A percentile compares a stretch with the other conserved stretches of the same genome.
Conservation (phyloP, 1,140 invertebrate species). For the Maconellicoccus hirsutus region DNA sequence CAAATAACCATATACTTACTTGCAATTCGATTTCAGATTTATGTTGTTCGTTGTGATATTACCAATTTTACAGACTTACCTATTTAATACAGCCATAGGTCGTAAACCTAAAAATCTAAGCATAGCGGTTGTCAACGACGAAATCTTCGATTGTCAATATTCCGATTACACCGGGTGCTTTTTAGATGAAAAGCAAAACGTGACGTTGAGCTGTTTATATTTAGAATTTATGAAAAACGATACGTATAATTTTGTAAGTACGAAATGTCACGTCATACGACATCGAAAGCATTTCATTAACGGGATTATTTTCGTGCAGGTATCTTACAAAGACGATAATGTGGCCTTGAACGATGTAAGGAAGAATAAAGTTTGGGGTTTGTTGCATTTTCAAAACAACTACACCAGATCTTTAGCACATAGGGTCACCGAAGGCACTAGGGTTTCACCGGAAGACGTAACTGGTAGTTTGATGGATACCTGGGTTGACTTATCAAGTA, state of each 20-base stretch:
- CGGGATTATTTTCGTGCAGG: background rate
- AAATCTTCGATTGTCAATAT: slow-evolving; percentile 37
- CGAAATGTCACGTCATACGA: too few species aligned
- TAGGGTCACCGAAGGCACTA: slow-evolving; percentile 50
- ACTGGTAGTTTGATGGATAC: slow-evolving; percentile 52
- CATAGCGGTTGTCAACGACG: slow-evolving; percentile 74
- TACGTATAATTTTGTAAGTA: background rate
- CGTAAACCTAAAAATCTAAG: slow-evolving; percentile 69
- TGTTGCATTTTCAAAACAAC: slow-evolving; percentile 26
- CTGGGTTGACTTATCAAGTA: slow-evolving; percentile 40
- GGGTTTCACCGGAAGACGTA: background rate
- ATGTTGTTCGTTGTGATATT: slow-evolving; percentile 34
- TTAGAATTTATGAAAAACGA: background rate
- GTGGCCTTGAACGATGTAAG: background rate
- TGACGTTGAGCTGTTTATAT: slow-evolving; percentile 8
- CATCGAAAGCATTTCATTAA: too few species aligned
- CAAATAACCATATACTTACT: background rate
- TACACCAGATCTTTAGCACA: slow-evolving; percentile 27
- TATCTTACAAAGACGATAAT: background rate
- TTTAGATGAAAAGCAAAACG: slow-evolving; percentile 1
- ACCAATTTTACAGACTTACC: slow-evolving; percentile 78
- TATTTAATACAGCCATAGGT: slow-evolving; percentile 90
- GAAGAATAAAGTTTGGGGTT: slow-evolving; percentile 25
- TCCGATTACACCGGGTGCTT: background rate
- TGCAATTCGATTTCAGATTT: background rate